Base-by-base conservation (phyloP, 2,888 invertebrate genomes). In the Drosophila gaucha region DNA sequence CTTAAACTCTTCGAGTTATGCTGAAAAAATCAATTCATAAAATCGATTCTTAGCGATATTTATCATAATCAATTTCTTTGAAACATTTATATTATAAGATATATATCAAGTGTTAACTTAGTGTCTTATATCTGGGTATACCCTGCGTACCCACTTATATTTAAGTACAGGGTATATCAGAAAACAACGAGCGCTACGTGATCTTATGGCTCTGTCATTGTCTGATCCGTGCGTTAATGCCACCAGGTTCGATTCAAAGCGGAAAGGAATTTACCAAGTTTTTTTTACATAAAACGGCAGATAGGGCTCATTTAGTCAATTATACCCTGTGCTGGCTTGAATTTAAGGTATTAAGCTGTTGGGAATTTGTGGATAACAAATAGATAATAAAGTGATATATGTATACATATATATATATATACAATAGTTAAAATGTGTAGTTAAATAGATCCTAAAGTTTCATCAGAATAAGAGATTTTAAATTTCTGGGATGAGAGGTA, bases 181-280 rank as follows among this genome's bases (percentile, higher is more conserved):
- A 14, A 43, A 22, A 30, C 39, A 71, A 39, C 51, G 16, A 38
- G 26, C 44, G 30, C 43, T 56, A 73, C 72, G 72, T 73, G 72
- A 59, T 57, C 44, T 59, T 12, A 2, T 47, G 12, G 20, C 44
- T 63, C 43, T 70, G 41, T n/a, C 55, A 62, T 12, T 60, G 39
- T 44, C 55, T 55, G 33, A 68, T 59, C 43, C 31, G 20, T 49
- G 41, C 30, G 14, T 39, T 33, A 39, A 47, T 62, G 33, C 20
- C 28, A 35, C 28, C 54, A 22, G 16, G 6, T 24, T 50, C 28
- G 41, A 41, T 41, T 26, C 41, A 6, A 24, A 41, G 41, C 24
- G 41, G 14, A 41, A 26, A 41, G 41, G 41, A 26, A 41, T 41
- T 41, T 41, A 14, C 24, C 41, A 41, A 41, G 41, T 24, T 41